Evolutionary conservation across 2,888 invertebrate species (phyloP).

Genomic region (Myopa testacea): DNA sequence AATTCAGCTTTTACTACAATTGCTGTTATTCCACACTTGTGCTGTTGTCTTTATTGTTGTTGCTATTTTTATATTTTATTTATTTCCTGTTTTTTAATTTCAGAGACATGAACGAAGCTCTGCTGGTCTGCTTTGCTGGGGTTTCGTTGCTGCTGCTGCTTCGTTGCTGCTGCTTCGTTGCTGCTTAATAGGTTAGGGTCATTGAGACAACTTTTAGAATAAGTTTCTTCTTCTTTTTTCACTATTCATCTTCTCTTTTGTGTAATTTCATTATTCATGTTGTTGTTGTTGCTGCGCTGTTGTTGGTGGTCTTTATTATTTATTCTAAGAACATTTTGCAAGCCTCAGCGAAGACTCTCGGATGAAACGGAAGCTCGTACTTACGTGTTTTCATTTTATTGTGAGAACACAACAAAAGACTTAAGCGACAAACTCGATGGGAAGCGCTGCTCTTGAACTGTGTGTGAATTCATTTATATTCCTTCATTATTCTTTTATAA

Average conservation of each 20-base stretch:
- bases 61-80: slow-evolving; percentile 1
- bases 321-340: slow-evolving; percentile 33
- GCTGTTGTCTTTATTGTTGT: background rate
- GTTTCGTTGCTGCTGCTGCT: slow-evolving; percentile 40
- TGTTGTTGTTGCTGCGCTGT: slow-evolving; percentile 19
- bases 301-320: slow-evolving; percentile 7
- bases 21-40: slow-evolving; percentile 36
- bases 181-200: slow-evolving; percentile 31
- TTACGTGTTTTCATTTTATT: background rate
- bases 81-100: slow-evolving; percentile 52
- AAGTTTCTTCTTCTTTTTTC: slow-evolving; percentile 6
- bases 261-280: slow-evolving; percentile 51
- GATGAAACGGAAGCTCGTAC: slow-evolving; percentile 22
- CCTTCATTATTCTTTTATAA: background rate
- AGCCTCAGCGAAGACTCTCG: background rate
- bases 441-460: background rate
- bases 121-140: slow-evolving; percentile 40
- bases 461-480: slow-evolving; percentile 13
- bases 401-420: slow-evolving; percentile 33
- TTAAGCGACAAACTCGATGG: slow-evolving; percentile 33
- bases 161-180: background rate
- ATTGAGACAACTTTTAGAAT: slow-evolving; percentile 8
- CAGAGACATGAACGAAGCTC: slow-evolving; percentile 34
- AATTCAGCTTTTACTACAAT: slow-evolving; percentile 24
- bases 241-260: slow-evolving; percentile 3